Conservation (phyloP, 2,113 vertebrate species). For the Andinoacara biseriatus region DNA sequence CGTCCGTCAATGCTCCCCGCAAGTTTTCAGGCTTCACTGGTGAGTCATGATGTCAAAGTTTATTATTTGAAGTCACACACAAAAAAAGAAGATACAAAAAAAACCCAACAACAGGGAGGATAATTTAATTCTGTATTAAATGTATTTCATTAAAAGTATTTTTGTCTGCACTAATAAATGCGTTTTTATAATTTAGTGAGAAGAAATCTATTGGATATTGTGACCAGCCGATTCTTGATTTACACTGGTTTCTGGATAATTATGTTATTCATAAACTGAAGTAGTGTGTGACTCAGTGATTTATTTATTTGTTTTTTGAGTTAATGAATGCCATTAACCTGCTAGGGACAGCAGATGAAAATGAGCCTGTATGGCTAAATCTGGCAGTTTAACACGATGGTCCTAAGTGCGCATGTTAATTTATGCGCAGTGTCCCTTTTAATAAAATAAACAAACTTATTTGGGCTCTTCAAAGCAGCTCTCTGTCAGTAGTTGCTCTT, state of each 20-base stretch:
- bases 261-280: no score
- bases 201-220: no score
- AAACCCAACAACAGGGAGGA: neutral
- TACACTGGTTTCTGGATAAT: no score
- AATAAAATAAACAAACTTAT: neutral
- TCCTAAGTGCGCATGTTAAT: neutral
- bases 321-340: rapidly evolving
- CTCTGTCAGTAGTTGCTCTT: neutral
- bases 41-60: constrained; percentile 53
- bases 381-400: neutral
- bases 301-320: no score
- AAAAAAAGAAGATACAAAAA: neutral
- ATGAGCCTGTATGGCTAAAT: rapidly evolving
- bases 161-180: neutral
- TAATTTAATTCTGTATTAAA: neutral
- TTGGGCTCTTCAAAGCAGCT: neutral
- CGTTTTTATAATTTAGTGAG: no score
- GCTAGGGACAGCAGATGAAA: neutral
- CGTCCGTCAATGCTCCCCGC: constrained; percentile 84
- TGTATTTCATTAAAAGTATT: neutral
- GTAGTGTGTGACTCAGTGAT: no score
- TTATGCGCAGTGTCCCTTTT: neutral
- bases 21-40: constrained; percentile 97
- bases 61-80: neutral
- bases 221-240: neutral